These are phyloP conservation scores for Drosophila incognita DNA, from an alignment of 2,888 invertebrate species.

Conservation along the genomic window DNA sequence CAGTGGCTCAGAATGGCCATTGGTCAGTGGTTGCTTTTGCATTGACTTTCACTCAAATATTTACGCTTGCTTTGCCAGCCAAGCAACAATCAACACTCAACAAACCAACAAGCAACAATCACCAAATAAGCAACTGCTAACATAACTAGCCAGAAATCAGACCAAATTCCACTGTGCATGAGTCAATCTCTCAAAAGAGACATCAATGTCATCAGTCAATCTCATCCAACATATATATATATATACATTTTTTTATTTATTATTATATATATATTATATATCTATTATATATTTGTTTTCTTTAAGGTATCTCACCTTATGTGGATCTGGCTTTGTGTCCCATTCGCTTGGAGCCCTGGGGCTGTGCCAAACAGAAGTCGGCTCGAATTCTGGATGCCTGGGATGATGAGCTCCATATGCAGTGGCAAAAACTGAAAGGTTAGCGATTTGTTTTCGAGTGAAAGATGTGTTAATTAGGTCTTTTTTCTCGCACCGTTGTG, in stretches of 20 bases:
- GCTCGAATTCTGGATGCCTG: conserved; percentile 86
- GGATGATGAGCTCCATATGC: conserved; percentile 78
- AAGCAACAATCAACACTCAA: neutral
- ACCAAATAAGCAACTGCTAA: conserved; percentile 38
- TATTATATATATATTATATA: neutral
- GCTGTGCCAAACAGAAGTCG: conserved; percentile 86
- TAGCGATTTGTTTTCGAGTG: conserved; percentile 29
- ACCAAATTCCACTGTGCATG: conserved; percentile 45
- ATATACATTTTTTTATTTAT: neutral
- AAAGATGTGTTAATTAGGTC: conserved; percentile 43
- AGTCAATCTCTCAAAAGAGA: conserved; percentile 4
- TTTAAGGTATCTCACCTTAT: conserved; percentile 86
- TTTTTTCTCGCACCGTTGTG: conserved; percentile 4
- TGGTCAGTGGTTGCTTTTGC: conserved; percentile 26
- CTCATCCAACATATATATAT: neutral
- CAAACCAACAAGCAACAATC: neutral
- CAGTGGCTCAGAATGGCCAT: conserved; percentile 8
- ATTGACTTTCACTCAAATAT: conserved; percentile 75
- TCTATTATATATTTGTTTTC: neutral
- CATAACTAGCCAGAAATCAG: conserved; percentile 63
- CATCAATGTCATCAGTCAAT: neutral
- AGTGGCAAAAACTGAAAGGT: conserved; percentile 85
- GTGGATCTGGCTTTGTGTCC: conserved; percentile 87
- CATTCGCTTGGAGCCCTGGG: conserved; percentile 86
- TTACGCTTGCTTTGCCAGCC: conserved; percentile 46